These are phyloP conservation scores for Columba livia DNA, from an alignment of 2,113 vertebrate genomes.

Conservation along the genomic window DNA sequence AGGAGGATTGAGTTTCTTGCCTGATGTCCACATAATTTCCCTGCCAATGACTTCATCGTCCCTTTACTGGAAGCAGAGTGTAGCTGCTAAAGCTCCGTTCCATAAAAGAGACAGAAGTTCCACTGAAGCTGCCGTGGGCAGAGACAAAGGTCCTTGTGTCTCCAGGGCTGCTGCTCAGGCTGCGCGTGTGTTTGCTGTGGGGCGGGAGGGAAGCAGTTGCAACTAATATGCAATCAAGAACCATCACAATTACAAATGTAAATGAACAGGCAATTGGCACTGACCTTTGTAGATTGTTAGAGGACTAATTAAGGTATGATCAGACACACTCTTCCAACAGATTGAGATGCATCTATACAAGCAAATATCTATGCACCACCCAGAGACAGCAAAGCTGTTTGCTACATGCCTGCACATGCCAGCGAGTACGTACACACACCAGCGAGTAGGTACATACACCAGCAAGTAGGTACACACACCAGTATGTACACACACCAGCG, in stretches of 20 bases:
- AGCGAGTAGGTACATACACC: too few species aligned
- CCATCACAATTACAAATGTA: slow-evolving; percentile 80
- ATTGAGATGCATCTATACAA: slow-evolving; percentile 61
- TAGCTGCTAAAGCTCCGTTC: slow-evolving; percentile 31
- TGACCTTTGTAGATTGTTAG: slow-evolving; percentile 81
- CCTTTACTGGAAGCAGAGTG: slow-evolving; percentile 48
- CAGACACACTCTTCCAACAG: slow-evolving; percentile 70
- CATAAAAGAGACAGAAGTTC: not conserved
- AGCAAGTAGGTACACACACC: too few species aligned
- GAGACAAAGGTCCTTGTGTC: slow-evolving; percentile 28
- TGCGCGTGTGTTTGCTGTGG: not conserved
- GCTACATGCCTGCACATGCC: not conserved
- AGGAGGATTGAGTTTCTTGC: slow-evolving; percentile 86
- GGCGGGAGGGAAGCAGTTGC: slow-evolving; percentile 64
- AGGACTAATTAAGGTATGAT: slow-evolving; percentile 81
- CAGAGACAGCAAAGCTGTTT: not conserved
- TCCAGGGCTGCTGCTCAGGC: not conserved
- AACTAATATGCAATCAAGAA: slow-evolving; percentile 79
- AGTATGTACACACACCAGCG: too few species aligned
- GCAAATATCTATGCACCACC: not conserved
- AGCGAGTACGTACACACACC: accelerated
- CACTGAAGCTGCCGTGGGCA: not conserved
- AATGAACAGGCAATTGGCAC: slow-evolving; percentile 79
- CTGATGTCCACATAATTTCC: slow-evolving; percentile 84
- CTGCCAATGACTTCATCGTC: slow-evolving; percentile 84